These are phyloP conservation scores for Drosophila sproati DNA, from an alignment of 1,140 invertebrate genomes.

Conservation along the genomic window DNA sequence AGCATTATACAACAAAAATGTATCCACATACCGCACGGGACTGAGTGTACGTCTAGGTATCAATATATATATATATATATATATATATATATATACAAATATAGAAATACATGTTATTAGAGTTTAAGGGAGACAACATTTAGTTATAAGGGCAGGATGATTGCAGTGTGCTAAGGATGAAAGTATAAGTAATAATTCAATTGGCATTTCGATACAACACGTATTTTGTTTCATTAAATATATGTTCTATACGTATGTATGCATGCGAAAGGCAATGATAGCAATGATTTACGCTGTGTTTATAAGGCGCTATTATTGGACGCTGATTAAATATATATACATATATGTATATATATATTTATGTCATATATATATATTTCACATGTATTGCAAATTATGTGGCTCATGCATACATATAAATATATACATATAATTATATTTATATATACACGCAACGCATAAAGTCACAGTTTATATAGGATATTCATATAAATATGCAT, in stretches of 20 bases:
- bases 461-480: conserved; percentile 54
- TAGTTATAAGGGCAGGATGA: conserved; percentile 43
- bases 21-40: conserved; percentile 23
- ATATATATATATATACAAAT: conserved; percentile 31
- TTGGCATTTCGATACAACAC: conserved; percentile 47
- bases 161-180: conserved; percentile 34
- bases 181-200: conserved; percentile 34
- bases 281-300: conserved; percentile 26
- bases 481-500: conserved; percentile 45
- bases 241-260: conserved; percentile 10
- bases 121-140: conserved; percentile 55
- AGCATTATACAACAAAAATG: conserved; percentile 27
- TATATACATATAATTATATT: conserved; percentile 23
- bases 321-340: conserved; percentile 15
- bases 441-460: conserved; percentile 41
- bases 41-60: conserved; percentile 44
- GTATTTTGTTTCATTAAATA: conserved; percentile 32
- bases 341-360: conserved; percentile 1
- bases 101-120: conserved; percentile 66
- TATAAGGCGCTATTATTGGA: conserved; percentile 5
- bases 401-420: conserved; percentile 23
- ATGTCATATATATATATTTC: conserved; percentile 29
- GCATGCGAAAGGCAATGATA: conserved; percentile 1
- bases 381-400: conserved; percentile 62
- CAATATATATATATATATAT: conserved; percentile 29